These are phyloP conservation scores for Agapornis roseicollis DNA, from an alignment of 2,113 vertebrate species.

Conservation along the genomic window DNA sequence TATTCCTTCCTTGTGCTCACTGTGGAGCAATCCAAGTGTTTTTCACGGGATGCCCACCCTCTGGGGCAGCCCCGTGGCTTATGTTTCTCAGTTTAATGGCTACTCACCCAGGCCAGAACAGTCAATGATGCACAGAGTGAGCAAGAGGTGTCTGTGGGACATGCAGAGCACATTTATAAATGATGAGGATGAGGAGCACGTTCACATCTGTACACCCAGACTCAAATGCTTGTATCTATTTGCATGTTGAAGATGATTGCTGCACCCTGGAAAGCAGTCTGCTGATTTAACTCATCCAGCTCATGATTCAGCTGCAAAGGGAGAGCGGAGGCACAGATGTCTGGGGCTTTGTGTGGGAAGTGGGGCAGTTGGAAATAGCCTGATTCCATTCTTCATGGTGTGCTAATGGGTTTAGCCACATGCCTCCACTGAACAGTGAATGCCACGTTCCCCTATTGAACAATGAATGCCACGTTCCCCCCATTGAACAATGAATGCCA, in stretches of 20 bases:
- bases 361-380: neutral
- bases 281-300: neutral
- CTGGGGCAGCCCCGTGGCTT: neutral
- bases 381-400: neutral
- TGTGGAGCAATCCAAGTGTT: neutral
- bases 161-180: neutral
- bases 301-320: neutral
- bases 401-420: neutral
- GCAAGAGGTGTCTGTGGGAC: neutral
- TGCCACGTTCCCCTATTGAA: neutral
- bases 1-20: neutral
- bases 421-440: neutral
- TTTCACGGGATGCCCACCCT: rapidly evolving
- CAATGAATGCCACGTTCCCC: too few species aligned
- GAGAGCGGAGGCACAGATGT: neutral
- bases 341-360: neutral
- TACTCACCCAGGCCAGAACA: neutral
- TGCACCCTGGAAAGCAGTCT: neutral
- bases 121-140: neutral
- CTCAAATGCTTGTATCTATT: neutral
- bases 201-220: neutral
- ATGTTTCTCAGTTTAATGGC: neutral
- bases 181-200: rapidly evolving
- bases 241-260: neutral
- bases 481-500: too few species aligned